A percentile compares a stretch with the other conserved stretches of the same genome.
These are phyloP conservation scores for Globodera rostochiensis DNA, from an alignment of 1,140 invertebrate genomes.

Conservation along the genomic window DNA sequence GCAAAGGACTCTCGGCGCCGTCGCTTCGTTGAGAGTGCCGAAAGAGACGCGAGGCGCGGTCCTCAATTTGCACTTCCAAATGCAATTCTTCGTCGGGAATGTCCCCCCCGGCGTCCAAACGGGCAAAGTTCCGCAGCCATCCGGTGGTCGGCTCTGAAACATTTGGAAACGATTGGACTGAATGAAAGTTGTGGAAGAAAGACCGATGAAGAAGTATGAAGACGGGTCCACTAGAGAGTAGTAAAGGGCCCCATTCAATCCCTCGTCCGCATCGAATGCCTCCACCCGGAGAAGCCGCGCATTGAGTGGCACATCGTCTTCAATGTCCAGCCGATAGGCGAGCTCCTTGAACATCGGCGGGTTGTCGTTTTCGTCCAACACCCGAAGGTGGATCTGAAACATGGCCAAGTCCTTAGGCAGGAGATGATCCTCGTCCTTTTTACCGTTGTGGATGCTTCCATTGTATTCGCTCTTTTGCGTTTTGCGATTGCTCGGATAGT, in stretches of 20 bases:
- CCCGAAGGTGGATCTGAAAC: conserved; percentile 33
- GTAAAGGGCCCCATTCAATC: conserved; percentile 51
- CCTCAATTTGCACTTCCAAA: conserved; percentile 44
- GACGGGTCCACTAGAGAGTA: conserved; percentile 36
- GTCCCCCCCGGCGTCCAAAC: neutral
- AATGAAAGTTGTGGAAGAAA: neutral
- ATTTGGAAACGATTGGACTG: neutral
- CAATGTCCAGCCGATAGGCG: conserved; percentile 42
- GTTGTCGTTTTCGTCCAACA: conserved; percentile 53
- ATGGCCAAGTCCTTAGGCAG: neutral
- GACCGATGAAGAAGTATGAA: conserved; percentile 44
- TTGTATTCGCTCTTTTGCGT: conserved; percentile 42
- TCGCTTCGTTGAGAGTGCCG: conserved; percentile 27
- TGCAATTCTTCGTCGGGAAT: conserved; percentile 25
- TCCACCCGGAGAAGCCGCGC: conserved; percentile 43
- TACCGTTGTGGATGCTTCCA: conserved; percentile 44
- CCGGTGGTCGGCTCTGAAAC: conserved; percentile 40
- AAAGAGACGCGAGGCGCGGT: conserved; percentile 53
- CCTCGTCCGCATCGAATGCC: conserved; percentile 52
- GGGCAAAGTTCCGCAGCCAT: conserved; percentile 49
- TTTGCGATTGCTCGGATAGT: conserved; percentile 47
- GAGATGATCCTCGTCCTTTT: neutral
- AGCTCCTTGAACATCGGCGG: conserved; percentile 44
- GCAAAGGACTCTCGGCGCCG: neutral
- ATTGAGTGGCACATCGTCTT: conserved; percentile 48